phyloP scores from a whole-genome alignment of 2,113 vertebrate genomes.

The Dipodomys stephensi region DNA sequence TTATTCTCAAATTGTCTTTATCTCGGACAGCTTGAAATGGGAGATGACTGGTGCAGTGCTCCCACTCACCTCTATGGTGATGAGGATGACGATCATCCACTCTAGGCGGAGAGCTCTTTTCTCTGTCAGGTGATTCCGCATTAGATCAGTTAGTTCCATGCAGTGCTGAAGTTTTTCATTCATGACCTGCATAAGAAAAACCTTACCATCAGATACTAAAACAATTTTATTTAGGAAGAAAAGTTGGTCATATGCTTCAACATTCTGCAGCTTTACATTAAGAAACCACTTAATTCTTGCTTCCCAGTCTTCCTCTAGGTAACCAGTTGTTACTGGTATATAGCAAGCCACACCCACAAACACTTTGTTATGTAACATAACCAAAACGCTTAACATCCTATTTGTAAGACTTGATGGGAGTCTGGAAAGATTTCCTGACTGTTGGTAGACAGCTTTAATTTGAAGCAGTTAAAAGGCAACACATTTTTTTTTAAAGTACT shows the following conservation, averaged over 20 bases:
- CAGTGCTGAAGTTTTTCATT: constrained; percentile 99
- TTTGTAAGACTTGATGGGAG: not conserved
- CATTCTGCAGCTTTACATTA: not conserved
- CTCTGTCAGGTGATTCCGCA: constrained; percentile 97
- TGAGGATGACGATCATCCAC: constrained; percentile 99
- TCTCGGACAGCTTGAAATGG: too few species aligned
- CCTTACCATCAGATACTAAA: too few species aligned
- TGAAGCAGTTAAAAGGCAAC: not conserved
- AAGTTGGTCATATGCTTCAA: not conserved
- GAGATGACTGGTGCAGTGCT: not conserved
- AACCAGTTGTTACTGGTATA: not conserved
- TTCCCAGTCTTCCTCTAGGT: not conserved
- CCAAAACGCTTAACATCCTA: not conserved
- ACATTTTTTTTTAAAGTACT: not conserved
- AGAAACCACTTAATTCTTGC: not conserved
- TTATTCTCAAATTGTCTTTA: not conserved
- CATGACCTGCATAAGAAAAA: constrained; percentile 90
- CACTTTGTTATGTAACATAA: not conserved
- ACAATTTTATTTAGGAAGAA: not conserved
- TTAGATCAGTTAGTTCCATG: constrained; percentile 96
- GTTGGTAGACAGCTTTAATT: not conserved
- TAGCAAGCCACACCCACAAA: not conserved
- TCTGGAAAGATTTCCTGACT: not conserved
- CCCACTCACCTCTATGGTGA: constrained; percentile 94
- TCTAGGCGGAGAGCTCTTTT: constrained; percentile 95